Base-by-base conservation (phyloP, 2,113 vertebrate species). In the Coptodon bakossiorum region DNA sequence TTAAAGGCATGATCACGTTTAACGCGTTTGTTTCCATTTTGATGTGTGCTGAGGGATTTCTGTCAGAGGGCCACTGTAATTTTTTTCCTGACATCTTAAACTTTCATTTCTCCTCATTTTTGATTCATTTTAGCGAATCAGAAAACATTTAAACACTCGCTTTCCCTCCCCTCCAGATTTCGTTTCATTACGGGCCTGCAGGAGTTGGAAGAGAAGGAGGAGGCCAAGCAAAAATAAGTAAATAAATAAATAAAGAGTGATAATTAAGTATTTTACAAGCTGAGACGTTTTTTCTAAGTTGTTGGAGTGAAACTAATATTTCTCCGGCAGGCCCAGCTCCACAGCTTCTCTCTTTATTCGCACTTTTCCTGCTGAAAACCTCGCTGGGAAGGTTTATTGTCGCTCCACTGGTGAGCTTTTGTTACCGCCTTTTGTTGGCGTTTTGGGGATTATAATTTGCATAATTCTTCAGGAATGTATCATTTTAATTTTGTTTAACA, bases 391-490 rank as follows among this genome's bases (percentile, higher is more conserved):
- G 89, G 82, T 90, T 93, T 93, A 90, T 89, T 92, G 92, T 91
- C 88, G 90, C 91, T 92, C 80, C 85, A 61, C 90, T 90, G 90
- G 63, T 85, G 90, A 90, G 91, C 86, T 91, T 92, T 91, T 95
- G 91, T 93, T 86, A 88, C 73, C 85, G 81, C 86, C 91, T 92
- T 94, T 94, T 94, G 94, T 95, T 88, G 90, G 17, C 90, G 85
- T 91, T 92, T 93, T 93, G 86, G 89, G 91, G 94, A 94, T 95
- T 95, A 94, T 90, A 86, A 95, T 95, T 95, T 90, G 93, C 94
- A 94, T 94, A 95, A 94, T 94, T 95, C 91, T 91, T 40, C 84
- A 95, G 94, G 91, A 95, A 94, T 94, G 94, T 94, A 93, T 95
- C 90, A 93, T 94, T 95, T 93, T 93, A 91, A 94, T 93, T 90